Conservation (phyloP, 92 coral and sea anemone genomes). For the Phenganax subtilis region DNA sequence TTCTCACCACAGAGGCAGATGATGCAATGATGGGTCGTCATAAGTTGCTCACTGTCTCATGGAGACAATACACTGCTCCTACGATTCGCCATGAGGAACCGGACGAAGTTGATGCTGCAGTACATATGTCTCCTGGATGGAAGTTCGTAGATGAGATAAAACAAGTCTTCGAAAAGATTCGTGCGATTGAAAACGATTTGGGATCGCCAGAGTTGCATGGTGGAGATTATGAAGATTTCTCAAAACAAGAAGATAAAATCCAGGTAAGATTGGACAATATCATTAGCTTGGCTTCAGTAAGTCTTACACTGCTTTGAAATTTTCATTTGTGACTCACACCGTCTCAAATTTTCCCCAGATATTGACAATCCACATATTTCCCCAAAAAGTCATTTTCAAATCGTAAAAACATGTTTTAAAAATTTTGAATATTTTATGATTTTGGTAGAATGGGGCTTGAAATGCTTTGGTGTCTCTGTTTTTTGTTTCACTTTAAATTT, state of each 20-base stretch:
- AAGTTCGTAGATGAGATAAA: constrained; percentile 73
- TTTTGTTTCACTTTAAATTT: no score
- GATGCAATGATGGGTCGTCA: constrained; percentile 78
- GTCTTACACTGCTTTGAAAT: no score
- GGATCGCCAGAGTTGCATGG: constrained; percentile 83
- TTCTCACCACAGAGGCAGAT: constrained; percentile 69
- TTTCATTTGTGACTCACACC: no score
- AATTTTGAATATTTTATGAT: no score
- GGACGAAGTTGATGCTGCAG: constrained; percentile 47
- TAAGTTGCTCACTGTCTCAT: constrained; percentile 68
- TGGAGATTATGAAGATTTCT: constrained; percentile 89
- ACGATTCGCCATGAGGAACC: constrained; percentile 38
- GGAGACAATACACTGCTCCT: constrained; percentile 65
- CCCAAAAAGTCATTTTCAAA: no score
- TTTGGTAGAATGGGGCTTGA: no score
- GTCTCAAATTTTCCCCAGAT: no score
- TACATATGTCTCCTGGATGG: constrained; percentile 68
- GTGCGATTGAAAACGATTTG: constrained; percentile 58
- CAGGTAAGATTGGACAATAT: constrained; percentile 50
- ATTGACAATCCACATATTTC: no score
- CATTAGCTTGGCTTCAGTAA: no score
- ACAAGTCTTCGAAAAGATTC: constrained; percentile 74
- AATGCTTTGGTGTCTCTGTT: no score
- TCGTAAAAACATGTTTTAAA: no score
- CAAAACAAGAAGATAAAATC: constrained; percentile 87